Evolutionary conservation across 2,113 vertebrate genomes (phyloP).

Genomic region (Austrofundulus limnaeus): DNA sequence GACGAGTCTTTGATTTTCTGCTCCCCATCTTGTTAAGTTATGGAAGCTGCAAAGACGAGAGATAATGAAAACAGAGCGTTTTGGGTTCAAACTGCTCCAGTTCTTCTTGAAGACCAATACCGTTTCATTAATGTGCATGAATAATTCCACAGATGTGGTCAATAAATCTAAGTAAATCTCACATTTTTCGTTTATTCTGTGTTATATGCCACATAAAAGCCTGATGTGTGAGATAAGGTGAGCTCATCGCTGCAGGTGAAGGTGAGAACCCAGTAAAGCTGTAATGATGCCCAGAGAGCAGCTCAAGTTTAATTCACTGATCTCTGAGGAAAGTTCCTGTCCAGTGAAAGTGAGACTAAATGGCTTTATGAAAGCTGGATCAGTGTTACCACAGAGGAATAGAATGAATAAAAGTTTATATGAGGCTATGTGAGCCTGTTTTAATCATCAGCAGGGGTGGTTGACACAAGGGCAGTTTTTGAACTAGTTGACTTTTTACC

Average conservation of each 20-base stretch:
- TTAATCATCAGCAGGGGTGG: constrained; percentile 4
- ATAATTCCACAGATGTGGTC: constrained; percentile 37
- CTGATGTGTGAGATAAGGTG: neutral
- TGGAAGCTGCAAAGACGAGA: constrained; percentile 15
- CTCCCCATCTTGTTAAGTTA: constrained; percentile 37
- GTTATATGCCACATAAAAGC: constrained; percentile 1
- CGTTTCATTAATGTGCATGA: constrained; percentile 45
- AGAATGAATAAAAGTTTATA: neutral
- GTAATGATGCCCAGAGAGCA: too few relatives aligned
- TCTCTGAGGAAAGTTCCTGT: too few relatives aligned
- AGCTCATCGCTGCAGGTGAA: neutral
- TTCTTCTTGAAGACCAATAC: constrained; percentile 48
- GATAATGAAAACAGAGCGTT: constrained; percentile 41
- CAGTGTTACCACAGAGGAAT: neutral
- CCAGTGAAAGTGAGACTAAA: constrained; percentile 2
- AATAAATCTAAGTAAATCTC: constrained; percentile 42
- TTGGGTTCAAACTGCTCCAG: constrained; percentile 28
- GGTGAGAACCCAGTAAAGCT: too few relatives aligned
- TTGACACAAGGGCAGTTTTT: constrained; percentile 11
- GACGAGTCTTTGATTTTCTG: constrained; percentile 24
- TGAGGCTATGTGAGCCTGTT: constrained; percentile 3
- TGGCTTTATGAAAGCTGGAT: neutral
- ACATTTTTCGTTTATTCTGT: constrained; percentile 35
- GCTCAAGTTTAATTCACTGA: too few relatives aligned
- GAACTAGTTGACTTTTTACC: too few relatives aligned